Conservation (phyloP, 2,888 invertebrate genomes). For the Melangyna quadrimaculata region DNA sequence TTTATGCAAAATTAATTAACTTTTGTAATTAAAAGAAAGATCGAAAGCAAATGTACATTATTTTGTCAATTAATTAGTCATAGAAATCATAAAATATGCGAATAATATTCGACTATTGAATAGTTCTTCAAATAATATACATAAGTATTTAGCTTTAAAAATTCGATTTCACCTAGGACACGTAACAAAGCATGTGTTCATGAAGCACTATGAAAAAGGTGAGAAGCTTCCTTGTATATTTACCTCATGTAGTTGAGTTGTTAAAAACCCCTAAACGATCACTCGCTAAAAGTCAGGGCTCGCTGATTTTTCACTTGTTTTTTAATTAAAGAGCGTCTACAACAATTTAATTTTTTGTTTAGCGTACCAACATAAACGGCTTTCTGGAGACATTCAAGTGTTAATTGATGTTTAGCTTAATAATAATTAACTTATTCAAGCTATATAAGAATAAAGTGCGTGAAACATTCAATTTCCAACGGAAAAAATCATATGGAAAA, state of each 20-base stretch:
- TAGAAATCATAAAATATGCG: neutral
- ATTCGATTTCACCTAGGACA: neutral
- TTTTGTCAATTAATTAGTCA: neutral
- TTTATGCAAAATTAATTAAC: no score
- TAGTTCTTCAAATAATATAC: neutral
- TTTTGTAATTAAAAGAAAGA: no score
- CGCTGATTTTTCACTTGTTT: conserved; percentile 11
- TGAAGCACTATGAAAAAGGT: neutral
- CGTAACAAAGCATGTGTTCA: neutral
- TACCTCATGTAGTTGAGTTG: neutral
- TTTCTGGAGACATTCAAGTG: neutral
- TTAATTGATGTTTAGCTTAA: neutral
- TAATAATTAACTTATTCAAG: neutral
- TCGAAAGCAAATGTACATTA: neutral
- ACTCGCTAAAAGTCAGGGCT: conserved; percentile 19
- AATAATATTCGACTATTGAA: neutral
- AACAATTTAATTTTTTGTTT: neutral
- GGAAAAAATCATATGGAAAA: conserved; percentile 4
- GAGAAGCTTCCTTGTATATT: conserved; percentile 12
- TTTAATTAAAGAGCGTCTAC: neutral
- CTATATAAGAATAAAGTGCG: neutral
- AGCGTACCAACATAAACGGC: neutral
- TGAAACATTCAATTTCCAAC: neutral
- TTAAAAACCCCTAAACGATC: conserved; percentile 23
- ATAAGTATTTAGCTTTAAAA: neutral